Base-by-base conservation (phyloP, 2,888 invertebrate genomes). In the Harpalus rufipes region DNA sequence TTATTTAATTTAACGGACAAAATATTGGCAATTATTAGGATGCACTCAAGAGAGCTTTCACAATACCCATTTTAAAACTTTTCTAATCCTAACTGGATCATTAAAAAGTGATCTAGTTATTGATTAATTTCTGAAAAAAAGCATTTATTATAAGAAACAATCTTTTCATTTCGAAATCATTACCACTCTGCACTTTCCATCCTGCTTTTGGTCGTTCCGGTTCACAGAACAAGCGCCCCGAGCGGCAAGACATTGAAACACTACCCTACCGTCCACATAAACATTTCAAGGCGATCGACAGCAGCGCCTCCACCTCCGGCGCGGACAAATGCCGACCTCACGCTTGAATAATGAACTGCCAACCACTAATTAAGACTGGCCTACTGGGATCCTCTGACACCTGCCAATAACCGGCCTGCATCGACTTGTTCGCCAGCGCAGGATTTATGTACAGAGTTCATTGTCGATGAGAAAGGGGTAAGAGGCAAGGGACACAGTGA, bases 321-420 rank as follows among this genome's bases (percentile, higher is more conserved):
- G 32, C 65, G 68, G 41, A 76, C 76, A 76, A 59, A 76, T 44
- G 87, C 88, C 88, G 68, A 88, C 89, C 89, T 68, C 68, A 88
- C 88, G 87, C 85, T 88, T 90, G 90, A 90, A 90, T 90, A 90
- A 90, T 90, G 90, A 90, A 90, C 90, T 88, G 87, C 89, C 88
- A 88, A 90, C 90, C 90, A 89, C 91, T 90, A 90, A 91, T 91
- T 90, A 90, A 90, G 90, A 90, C 89, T 88, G 88, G 89, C 88
- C 90, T 89, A 88, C 88, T 88, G 90, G 90, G 89, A 89, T 88
- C 86, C 88, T 86, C 89, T 88, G 90, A 90, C 90, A 90, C 90
- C 90, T 90, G 90, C 89, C 90, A 90, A 90, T 90, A 90, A 88
- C 86, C 68, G 59, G 39, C 84, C 61, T 32, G 84, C 41, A 44